phyloP scores from a whole-genome alignment of 2,113 vertebrate species.

The Python bivittatus region DNA sequence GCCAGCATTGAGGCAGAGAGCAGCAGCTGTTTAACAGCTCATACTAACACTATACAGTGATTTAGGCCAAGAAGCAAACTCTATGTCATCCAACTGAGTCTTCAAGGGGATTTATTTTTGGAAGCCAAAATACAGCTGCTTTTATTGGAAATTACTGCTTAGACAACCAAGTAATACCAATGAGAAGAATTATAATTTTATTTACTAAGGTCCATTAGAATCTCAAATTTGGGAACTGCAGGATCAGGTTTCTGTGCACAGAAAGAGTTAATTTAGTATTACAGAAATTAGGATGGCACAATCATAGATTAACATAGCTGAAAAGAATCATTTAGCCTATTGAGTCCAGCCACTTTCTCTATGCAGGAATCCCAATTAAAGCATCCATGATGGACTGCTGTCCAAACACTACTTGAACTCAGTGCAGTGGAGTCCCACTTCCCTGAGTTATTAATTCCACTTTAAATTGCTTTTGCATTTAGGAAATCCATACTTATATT shows the following conservation, averaged over 20 bases:
- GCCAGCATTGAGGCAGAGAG: slow-evolving; percentile 8
- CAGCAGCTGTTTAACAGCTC: not conserved
- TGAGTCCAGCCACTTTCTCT: not conserved
- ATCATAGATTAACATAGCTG: not conserved
- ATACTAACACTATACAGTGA: not conserved
- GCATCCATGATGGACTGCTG: not conserved
- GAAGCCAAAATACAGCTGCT: slow-evolving; percentile 23
- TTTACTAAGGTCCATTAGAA: not conserved
- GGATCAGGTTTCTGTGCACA: not conserved
- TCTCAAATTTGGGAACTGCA: not conserved
- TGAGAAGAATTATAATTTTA: not conserved
- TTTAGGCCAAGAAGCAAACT: slow-evolving; percentile 26
- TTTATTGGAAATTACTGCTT: slow-evolving; percentile 1
- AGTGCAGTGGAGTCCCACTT: not conserved
- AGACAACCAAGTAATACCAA: slow-evolving; percentile 17
- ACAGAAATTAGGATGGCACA: slow-evolving; percentile 23
- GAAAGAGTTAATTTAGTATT: slow-evolving; percentile 16
- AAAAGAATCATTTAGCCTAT: not conserved
- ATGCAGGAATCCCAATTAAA: not conserved
- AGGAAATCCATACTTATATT: not conserved
- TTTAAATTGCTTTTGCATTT: not conserved
- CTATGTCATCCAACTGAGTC: not conserved
- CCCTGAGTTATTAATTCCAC: not conserved
- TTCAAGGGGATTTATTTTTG: not conserved
- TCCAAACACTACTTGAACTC: not conserved